Evolutionary conservation across 1,140 invertebrate genomes (phyloP).

Genomic region (Leucophenga varia): DNA sequence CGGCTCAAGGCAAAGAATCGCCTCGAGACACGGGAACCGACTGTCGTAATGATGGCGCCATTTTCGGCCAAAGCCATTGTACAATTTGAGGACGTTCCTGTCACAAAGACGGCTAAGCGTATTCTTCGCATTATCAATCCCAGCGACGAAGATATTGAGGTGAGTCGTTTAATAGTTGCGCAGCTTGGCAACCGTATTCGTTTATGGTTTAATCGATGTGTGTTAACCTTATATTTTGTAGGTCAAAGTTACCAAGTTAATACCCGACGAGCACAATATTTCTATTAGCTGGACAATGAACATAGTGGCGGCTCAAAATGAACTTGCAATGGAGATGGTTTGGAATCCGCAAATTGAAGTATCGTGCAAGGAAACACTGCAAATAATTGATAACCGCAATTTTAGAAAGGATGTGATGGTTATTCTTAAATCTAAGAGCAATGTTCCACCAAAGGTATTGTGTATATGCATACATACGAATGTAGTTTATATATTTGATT

Average conservation of each 20-base stretch:
- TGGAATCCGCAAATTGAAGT: constrained; percentile 65
- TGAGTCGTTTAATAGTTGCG: constrained; percentile 32
- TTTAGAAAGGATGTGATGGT: constrained; percentile 69
- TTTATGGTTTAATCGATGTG: constrained; percentile 33
- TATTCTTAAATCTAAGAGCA: constrained; percentile 60
- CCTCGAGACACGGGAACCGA: constrained; percentile 41
- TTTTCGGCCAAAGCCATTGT: constrained; percentile 65
- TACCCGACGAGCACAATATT: constrained; percentile 62
- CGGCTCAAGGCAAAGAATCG: constrained; percentile 38
- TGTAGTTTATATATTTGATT: too few relatives aligned
- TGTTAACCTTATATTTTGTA: constrained; percentile 44
- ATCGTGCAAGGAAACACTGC: constrained; percentile 64
- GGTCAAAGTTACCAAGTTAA: constrained; percentile 63
- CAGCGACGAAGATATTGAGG: constrained; percentile 60
- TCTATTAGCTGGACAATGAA: constrained; percentile 59
- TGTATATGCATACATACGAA: constrained; percentile 1
- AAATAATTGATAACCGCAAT: constrained; percentile 64
- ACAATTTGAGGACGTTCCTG: constrained; percentile 64
- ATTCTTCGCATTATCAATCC: constrained; percentile 64
- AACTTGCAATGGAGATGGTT: constrained; percentile 59
- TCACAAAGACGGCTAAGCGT: constrained; percentile 59
- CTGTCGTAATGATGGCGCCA: constrained; percentile 61
- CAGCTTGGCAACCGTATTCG: constrained; percentile 25
- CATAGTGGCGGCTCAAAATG: constrained; percentile 56
- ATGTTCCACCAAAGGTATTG: constrained; percentile 36